Evolutionary conservation across 2,888 invertebrate species (phyloP), one percentile per base, ranked within the genome.

Genomic region (Sinotaia quadrata): DNA sequence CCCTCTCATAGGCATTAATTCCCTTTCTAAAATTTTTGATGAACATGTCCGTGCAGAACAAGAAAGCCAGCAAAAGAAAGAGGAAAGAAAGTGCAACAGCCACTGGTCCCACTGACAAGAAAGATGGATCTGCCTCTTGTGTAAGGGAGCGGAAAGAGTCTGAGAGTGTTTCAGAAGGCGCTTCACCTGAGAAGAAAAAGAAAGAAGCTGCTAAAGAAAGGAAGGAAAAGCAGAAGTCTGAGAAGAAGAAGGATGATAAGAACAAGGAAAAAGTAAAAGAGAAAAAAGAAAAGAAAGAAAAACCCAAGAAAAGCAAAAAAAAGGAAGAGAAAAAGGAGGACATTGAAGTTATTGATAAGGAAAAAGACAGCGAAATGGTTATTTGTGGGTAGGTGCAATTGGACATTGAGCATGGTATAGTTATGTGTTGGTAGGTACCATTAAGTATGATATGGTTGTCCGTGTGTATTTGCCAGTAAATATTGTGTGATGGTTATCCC

Each of bases 341-440:
- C 8, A 49, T 47, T 29, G 2, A 36, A 27, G 71, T 49, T 31
- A 44, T 63, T 18, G 18, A 44, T 5, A 31, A 49, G 58, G 41
- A 58, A 41, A 74, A 73, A 49, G 74, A 76, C 33, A 76, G 78
- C 33, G 81, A 84, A 57, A 77, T 84, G 71, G 74, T 78, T 47
- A 73, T 78, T 37, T 82, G 81, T 76, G 81, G 81, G 82, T 81
- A 75, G 67, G 69, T 68, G 15, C 47, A 41, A n/a, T 47, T 47
- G 21, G 18, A 24, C 21, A 24, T 18, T 8, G 47, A 3, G 18
- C 18, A 47, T 18, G n/a, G n/a, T n/a, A n/a, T n/a, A n/a, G n/a
- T n/a, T n/a, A n/a, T n/a, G n/a, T n/a, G n/a, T n/a, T n/a, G n/a
- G n/a, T n/a, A n/a, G n/a, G n/a, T n/a, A n/a, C n/a, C n/a, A n/a